A percentile compares a stretch with the other conserved stretches of the same genome.
These are phyloP conservation scores for Lepidotrigona ventralis DNA, from an alignment of 1,140 invertebrate species.

Conservation along the genomic window DNA sequence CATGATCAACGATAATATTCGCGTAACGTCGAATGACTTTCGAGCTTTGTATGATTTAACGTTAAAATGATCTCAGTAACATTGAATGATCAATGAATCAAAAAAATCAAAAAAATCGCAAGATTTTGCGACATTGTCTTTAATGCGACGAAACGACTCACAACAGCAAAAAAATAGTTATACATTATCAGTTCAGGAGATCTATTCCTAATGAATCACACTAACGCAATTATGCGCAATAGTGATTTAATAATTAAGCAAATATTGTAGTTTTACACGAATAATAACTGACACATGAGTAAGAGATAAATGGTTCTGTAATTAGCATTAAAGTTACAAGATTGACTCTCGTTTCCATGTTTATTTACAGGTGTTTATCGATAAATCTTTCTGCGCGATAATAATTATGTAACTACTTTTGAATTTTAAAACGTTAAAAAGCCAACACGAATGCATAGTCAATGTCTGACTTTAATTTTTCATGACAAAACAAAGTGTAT, in stretches of 20 bases:
- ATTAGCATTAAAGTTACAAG: conserved; percentile 37
- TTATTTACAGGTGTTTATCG: conserved; percentile 4
- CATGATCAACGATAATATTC: neutral
- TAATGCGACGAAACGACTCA: neutral
- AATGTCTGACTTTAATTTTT: conserved; percentile 25
- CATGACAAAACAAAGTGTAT: neutral
- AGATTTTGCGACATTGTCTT: neutral
- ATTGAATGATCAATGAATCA: neutral
- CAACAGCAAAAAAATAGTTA: neutral
- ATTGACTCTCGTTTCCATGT: conserved; percentile 2
- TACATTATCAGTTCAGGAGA: neutral
- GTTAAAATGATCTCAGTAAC: neutral
- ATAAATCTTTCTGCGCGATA: neutral
- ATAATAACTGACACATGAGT: neutral
- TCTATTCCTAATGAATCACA: neutral
- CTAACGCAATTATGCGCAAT: neutral
- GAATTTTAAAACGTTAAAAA: conserved; percentile 3
- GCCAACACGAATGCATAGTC: neutral
- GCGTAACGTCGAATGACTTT: neutral
- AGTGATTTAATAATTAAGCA: neutral
- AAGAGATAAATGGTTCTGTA: neutral
- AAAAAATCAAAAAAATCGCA: neutral
- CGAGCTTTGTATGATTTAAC: neutral
- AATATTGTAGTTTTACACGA: neutral
- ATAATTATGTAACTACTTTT: conserved; percentile 37